These are phyloP conservation scores for Ips typographus DNA, from an alignment of 1,140 invertebrate species.

Conservation along the genomic window DNA sequence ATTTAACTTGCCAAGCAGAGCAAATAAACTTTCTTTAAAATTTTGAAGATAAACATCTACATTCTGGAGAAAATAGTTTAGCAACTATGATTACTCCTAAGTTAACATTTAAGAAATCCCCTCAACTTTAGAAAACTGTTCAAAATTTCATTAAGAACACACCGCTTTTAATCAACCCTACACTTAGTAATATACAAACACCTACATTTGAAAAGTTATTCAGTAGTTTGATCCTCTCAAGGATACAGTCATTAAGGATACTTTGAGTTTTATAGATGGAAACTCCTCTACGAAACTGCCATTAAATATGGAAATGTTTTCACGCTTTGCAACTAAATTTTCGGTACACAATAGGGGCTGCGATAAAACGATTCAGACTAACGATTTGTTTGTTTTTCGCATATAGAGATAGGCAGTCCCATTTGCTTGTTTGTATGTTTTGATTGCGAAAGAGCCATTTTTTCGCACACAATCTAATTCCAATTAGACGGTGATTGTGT, in stretches of 20 bases:
- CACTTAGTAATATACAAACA: neutral
- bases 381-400: slow-evolving; percentile 3
- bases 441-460: neutral
- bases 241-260: slow-evolving; percentile 1
- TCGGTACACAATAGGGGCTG: neutral
- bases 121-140: too few relatives aligned
- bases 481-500: too few relatives aligned
- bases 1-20: too few relatives aligned
- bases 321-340: slow-evolving; percentile 1
- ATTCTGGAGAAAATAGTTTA: too few relatives aligned
- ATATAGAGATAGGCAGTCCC: neutral
- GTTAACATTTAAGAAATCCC: too few relatives aligned
- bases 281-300: neutral
- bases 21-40: too few relatives aligned
- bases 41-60: too few relatives aligned
- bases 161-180: neutral
- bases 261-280: neutral
- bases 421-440: neutral
- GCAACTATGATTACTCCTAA: too few relatives aligned
- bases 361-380: neutral
- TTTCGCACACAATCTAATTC: neutral
- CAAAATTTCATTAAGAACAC: neutral
- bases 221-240: neutral
- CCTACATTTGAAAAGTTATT: neutral
- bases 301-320: slow-evolving; percentile 9